These are phyloP conservation scores for Tetraodon nigroviridis DNA, from an alignment of 2,113 vertebrate species.

Conservation along the genomic window DNA sequence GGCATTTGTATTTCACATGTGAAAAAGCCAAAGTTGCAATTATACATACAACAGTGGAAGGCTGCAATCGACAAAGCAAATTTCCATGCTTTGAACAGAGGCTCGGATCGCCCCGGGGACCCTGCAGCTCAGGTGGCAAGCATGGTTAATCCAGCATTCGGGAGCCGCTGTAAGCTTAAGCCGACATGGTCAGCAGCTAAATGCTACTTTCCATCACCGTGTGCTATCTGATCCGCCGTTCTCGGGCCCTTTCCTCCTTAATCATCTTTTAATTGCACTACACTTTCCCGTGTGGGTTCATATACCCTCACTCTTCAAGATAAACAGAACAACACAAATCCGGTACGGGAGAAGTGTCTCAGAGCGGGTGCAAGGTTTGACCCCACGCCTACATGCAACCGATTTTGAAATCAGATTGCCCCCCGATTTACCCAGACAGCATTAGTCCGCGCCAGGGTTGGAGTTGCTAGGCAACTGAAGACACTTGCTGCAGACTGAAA, in stretches of 20 bases:
- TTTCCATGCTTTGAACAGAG: slow-evolving; percentile 56
- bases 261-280: slow-evolving; percentile 41
- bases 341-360: slow-evolving; percentile 45
- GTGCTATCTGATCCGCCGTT: slow-evolving; percentile 29
- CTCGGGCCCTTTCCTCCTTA: slow-evolving; percentile 43
- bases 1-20: slow-evolving; percentile 63
- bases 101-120: slow-evolving; percentile 46
- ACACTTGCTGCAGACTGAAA: slow-evolving; percentile 78
- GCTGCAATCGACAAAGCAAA: slow-evolving; percentile 57
- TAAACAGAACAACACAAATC: slow-evolving; percentile 26
- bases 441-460: slow-evolving; percentile 68
- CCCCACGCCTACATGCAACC: slow-evolving; percentile 72
- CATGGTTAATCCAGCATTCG: slow-evolving; percentile 51
- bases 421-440: slow-evolving; percentile 78
- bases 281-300: slow-evolving; percentile 1
- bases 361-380: slow-evolving; percentile 69
- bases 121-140: slow-evolving; percentile 57
- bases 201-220: slow-evolving; percentile 34
- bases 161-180: slow-evolving; percentile 47
- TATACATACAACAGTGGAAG: slow-evolving; percentile 58
- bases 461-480: slow-evolving; percentile 83
- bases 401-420: slow-evolving; percentile 79
- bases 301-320: slow-evolving; percentile 5
- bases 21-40: slow-evolving; percentile 53
- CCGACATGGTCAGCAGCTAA: slow-evolving; percentile 43